Evolutionary conservation across 1,140 invertebrate genomes (phyloP), one percentile per base, ranked within the genome.

Genomic region (Aricia agestis): DNA sequence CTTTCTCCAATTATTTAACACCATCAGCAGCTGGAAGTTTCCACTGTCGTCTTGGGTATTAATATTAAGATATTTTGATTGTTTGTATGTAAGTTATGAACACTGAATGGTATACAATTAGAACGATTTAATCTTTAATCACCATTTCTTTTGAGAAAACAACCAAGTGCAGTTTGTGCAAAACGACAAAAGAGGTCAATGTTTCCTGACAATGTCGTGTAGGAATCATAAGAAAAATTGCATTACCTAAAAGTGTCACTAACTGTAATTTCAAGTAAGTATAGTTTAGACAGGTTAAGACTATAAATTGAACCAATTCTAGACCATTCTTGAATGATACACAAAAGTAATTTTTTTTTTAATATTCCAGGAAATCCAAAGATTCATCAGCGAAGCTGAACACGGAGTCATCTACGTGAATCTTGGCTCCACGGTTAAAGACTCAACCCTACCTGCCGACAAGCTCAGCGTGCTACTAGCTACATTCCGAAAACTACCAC

Each of bases 341-440:
- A 25, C 25, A 25, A 25, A 25, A 25, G 1, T 25, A 42, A 45
- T n/a, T 13, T 42, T n/a, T 67, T 41, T n/a, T 61, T 18, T 19
- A 69, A 69, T 59, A 71, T 67, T 84, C 17, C 82, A 93, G 92
- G 93, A 95, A 80, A 89, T 95, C 45, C 90, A 94, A 75, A 83
- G 92, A 74, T 94, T 94, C 81, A 89, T 95, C 67, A 93, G 94
- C 67, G 91, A 92, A 72, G 92, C 93, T 0, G 89, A 93, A 68
- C 81, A 94, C 68, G 95, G 95, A 6, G 93, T 94, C 5, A 93
- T 95, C 73, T 94, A 93, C 77, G 93, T 95, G 77, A 94, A 93
- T 76, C 82, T 95, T 73, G 95, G 94, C 2, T 92, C 94, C 1
- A 92, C 93, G 66, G 81, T 92, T 18, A 91, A 91, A 75, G 86